Percentiles rank a stretch among this genome's conserved stretches.
Evolutionary conservation across 2,888 invertebrate species (phyloP).

Genomic region (Odontocerum albicorne): DNA sequence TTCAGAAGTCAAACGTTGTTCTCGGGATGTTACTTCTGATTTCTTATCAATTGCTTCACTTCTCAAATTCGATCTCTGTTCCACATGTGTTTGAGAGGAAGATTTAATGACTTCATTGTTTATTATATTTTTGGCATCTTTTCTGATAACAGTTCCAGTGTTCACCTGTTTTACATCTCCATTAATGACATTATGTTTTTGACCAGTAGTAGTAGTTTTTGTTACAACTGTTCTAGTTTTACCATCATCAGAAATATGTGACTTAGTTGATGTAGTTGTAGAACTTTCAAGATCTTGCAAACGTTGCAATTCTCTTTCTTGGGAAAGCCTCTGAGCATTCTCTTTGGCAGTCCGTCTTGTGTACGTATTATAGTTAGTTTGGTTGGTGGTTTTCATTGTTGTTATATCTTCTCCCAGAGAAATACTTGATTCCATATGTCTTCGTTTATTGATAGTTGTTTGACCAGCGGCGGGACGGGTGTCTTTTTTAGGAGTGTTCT

Average conservation of each 20-base stretch:
- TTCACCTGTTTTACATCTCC: constrained; percentile 15
- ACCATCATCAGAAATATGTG: constrained; percentile 55
- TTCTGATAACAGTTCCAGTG: constrained; percentile 39
- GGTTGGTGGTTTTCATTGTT: constrained; percentile 59
- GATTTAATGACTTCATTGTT: constrained; percentile 44
- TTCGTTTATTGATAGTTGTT: constrained; percentile 57
- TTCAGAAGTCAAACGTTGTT: constrained; percentile 38
- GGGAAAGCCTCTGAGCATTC: constrained; percentile 30
- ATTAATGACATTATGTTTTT: constrained; percentile 39
- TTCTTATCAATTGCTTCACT: constrained; percentile 38
- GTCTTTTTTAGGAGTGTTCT: constrained; percentile 60
- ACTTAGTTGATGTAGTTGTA: constrained; percentile 41
- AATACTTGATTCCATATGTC: constrained; percentile 69
- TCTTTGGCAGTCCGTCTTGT: constrained; percentile 46
- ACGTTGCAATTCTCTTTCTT: constrained; percentile 17
- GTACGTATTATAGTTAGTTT: constrained; percentile 58
- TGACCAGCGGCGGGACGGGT: constrained; percentile 50
- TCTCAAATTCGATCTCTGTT: constrained; percentile 34
- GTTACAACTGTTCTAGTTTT: constrained; percentile 55
- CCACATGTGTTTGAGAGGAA: constrained; percentile 43
- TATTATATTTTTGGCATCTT: constrained; percentile 31
- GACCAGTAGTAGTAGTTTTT: constrained; percentile 47
- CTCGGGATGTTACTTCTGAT: constrained; percentile 29
- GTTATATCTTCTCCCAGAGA: constrained; percentile 60
- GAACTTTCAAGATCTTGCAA: constrained; percentile 21